Evolutionary conservation across 1,140 invertebrate genomes (phyloP).

Genomic region (Meteorus sp.): DNA sequence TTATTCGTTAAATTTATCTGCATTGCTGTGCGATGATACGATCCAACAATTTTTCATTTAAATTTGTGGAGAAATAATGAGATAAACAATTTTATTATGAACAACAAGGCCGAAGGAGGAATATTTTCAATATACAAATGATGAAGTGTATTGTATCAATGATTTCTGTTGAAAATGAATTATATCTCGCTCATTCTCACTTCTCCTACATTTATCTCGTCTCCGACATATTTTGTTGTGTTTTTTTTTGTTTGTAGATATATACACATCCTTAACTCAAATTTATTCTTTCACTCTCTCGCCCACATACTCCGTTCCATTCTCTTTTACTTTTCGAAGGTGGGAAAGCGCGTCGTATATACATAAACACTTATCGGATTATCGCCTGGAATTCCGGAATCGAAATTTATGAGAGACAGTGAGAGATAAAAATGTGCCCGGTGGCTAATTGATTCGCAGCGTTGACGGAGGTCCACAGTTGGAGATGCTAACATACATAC

Average conservation of each 20-base stretch:
- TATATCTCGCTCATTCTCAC: not conserved
- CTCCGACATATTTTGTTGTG: too few species aligned
- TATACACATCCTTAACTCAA: not conserved
- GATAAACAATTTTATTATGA: too few species aligned
- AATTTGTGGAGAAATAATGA: too few species aligned
- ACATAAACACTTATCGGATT: conserved; percentile 26
- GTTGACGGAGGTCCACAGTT: conserved; percentile 24
- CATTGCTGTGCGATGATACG: too few species aligned
- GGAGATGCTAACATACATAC: not conserved
- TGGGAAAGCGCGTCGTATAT: not conserved
- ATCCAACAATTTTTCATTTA: too few species aligned
- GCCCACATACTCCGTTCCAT: conserved; percentile 17
- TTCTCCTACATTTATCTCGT: too few species aligned
- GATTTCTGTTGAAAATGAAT: not conserved
- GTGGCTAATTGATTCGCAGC: conserved; percentile 29
- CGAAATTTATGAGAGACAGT: conserved; percentile 26
- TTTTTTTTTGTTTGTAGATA: too few species aligned
- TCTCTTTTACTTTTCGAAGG: conserved; percentile 5
- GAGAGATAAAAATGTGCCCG: conserved; percentile 29
- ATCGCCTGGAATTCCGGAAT: conserved; percentile 29
- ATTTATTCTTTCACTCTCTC: conserved; percentile 1
- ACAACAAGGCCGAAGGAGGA: too few species aligned
- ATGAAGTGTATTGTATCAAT: conserved; percentile 1
- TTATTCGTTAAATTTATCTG: too few species aligned
- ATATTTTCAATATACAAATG: too few species aligned